A percentile compares a stretch with the other conserved stretches of the same genome.
These are phyloP conservation scores for Gnathonemus echidnorhynchus DNA, from an alignment of 2,113 vertebrate species.

Conservation along the genomic window DNA sequence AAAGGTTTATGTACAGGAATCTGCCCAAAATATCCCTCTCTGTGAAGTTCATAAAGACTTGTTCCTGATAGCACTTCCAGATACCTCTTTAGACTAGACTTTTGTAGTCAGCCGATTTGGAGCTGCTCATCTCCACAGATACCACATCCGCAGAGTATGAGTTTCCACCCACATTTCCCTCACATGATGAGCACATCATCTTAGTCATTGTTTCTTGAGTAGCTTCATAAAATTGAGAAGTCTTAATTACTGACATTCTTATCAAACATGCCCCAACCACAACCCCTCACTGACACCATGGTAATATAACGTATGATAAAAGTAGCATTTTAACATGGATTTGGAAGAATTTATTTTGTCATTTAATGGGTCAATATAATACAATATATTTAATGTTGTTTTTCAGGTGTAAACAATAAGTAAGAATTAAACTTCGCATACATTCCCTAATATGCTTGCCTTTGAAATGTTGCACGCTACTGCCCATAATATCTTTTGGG, in stretches of 20 bases:
- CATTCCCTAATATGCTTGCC: not conserved
- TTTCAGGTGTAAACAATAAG: not conserved
- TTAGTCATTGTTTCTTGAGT: not conserved
- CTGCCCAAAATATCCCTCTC: not conserved
- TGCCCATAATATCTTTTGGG: not conserved
- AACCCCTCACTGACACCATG: not conserved
- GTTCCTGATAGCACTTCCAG: not conserved
- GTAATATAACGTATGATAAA: not conserved
- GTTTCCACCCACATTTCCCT: not conserved
- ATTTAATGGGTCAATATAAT: not conserved
- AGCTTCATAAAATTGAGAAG: not conserved
- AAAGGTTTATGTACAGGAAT: not conserved
- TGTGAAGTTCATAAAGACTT: not conserved
- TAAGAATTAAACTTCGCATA: not conserved
- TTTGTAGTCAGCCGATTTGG: not conserved
- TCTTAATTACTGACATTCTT: not conserved
- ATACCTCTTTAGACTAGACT: not conserved
- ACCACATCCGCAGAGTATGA: not conserved
- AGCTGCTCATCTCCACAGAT: not conserved
- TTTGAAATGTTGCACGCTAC: not conserved
- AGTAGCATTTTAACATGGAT: not conserved
- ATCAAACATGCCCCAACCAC: not conserved
- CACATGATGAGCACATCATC: not conserved
- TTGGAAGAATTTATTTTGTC: not conserved
- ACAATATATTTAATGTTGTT: not conserved